A percentile compares a stretch with the other conserved stretches of the same genome.
These are phyloP conservation scores for Neria commutata DNA, from an alignment of 2,888 invertebrate genomes.

Conservation along the genomic window DNA sequence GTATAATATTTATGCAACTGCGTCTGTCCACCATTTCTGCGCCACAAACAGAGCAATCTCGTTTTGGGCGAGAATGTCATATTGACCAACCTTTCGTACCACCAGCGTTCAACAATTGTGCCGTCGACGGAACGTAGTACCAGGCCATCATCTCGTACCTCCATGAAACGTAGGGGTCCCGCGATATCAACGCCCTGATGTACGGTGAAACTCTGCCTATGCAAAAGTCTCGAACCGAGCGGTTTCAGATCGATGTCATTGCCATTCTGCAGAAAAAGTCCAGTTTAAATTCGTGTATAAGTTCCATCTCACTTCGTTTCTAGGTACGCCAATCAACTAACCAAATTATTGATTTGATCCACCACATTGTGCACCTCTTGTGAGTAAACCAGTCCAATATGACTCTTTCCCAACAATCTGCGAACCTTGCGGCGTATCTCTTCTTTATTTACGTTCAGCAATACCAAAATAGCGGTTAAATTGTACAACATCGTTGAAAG, in stretches of 20 bases:
- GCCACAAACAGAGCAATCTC: constrained; percentile 95
- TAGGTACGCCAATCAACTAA: constrained; percentile 62
- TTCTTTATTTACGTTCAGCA: constrained; percentile 85
- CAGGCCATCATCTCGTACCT: constrained; percentile 96
- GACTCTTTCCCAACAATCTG: constrained; percentile 94
- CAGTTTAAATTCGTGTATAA: not conserved
- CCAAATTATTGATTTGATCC: constrained; percentile 92
- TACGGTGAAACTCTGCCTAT: constrained; percentile 97
- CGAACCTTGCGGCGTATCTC: constrained; percentile 86
- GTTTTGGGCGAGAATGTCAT: constrained; percentile 99
- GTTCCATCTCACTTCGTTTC: not conserved
- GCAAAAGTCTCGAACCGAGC: constrained; percentile 88
- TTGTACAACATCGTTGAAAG: constrained; percentile 96
- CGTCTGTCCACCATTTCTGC: constrained; percentile 91
- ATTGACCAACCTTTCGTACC: constrained; percentile 98
- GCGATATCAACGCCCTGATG: constrained; percentile 93
- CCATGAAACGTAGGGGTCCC: constrained; percentile 86
- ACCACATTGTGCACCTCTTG: constrained; percentile 96
- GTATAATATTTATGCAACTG: constrained; percentile 98
- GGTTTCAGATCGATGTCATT: constrained; percentile 98
- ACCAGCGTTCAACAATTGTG: constrained; percentile 94
- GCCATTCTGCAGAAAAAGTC: constrained; percentile 74
- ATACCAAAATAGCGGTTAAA: constrained; percentile 92
- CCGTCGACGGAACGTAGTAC: constrained; percentile 83
- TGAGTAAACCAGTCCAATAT: constrained; percentile 96